These are phyloP conservation scores for Dryas iulia DNA, from an alignment of 1,140 invertebrate species.

Conservation along the genomic window DNA sequence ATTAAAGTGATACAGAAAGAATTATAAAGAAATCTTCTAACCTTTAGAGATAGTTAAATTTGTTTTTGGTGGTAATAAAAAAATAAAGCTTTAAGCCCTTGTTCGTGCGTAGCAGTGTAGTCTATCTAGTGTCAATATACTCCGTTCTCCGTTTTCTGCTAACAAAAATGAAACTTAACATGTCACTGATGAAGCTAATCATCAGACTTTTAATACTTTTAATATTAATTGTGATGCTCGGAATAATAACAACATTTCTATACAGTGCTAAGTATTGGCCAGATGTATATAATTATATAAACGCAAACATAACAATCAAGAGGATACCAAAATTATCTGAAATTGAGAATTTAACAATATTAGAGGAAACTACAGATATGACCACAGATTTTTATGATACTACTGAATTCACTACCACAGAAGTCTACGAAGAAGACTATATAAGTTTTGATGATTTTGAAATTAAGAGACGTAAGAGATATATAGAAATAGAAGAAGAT, in stretches of 20 bases:
- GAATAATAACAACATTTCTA: slow-evolving; percentile 51
- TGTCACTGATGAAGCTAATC: slow-evolving; percentile 46
- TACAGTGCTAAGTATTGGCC: slow-evolving; percentile 66
- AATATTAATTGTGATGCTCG: slow-evolving; percentile 56
- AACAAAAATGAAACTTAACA: slow-evolving; percentile 56
- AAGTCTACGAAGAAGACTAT: slow-evolving; percentile 33
- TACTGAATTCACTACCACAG: slow-evolving; percentile 33
- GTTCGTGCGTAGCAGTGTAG: no score
- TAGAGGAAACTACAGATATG: slow-evolving; percentile 49
- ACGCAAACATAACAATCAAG: slow-evolving; percentile 67
- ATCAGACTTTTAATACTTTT: slow-evolving; percentile 53
- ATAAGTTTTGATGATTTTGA: slow-evolving; percentile 47
- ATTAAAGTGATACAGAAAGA: no score
- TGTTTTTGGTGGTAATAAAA: no score
- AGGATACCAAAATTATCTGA: slow-evolving; percentile 64
- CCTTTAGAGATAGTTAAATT: no score
- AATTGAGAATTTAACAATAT: slow-evolving; percentile 43
- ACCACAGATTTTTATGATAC: slow-evolving; percentile 45
- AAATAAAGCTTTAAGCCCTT: no score
- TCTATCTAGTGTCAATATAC: no score
- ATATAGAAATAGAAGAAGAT: slow-evolving; percentile 31
- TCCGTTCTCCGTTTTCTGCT: no score
- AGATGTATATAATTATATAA: slow-evolving; percentile 64
- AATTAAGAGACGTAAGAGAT: slow-evolving; percentile 38
- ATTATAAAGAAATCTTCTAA: no score